A percentile compares a stretch with the other conserved stretches of the same genome.
phyloP scores from a whole-genome alignment of 2,113 vertebrate genomes.

The Chamaea fasciata region DNA sequence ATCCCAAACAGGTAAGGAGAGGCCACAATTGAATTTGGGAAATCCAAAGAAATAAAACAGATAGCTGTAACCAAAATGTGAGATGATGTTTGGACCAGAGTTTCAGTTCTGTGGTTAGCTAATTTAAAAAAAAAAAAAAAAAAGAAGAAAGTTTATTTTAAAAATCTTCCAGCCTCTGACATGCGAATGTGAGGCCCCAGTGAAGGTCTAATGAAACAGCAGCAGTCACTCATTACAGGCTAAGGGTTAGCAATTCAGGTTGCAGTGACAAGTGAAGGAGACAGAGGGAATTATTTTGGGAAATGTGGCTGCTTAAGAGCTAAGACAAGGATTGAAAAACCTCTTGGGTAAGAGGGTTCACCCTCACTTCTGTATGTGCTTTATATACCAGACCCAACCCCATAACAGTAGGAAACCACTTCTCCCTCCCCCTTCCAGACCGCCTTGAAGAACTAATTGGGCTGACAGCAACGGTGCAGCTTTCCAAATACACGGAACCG shows the following conservation, averaged over 20 bases:
- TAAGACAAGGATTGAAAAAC: not conserved
- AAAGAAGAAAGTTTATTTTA: not conserved
- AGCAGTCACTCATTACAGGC: not conserved
- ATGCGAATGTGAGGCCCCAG: accelerated
- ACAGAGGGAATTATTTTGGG: not conserved
- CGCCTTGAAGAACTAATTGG: not conserved
- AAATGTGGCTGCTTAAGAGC: not conserved
- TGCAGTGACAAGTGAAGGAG: not conserved
- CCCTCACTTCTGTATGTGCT: not conserved
- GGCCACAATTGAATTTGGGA: not conserved
- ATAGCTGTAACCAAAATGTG: not conserved
- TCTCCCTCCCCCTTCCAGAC: not conserved
- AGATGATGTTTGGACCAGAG: not conserved
- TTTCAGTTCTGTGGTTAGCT: not conserved
- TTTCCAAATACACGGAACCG: not conserved
- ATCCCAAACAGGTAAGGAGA: not conserved
- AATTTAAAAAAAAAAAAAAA: not conserved
- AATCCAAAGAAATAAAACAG: not conserved
- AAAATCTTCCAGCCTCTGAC: not conserved
- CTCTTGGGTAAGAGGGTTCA: not conserved
- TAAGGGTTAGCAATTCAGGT: not conserved
- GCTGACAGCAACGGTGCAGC: not conserved
- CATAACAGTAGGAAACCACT: not conserved
- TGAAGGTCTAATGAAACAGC: not conserved
- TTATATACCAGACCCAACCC: not conserved